Percentiles rank a stretch among this genome's conserved stretches.
Conservation (phyloP, 2,113 vertebrate species). For the Rhegmatorhina hoffmannsi region DNA sequence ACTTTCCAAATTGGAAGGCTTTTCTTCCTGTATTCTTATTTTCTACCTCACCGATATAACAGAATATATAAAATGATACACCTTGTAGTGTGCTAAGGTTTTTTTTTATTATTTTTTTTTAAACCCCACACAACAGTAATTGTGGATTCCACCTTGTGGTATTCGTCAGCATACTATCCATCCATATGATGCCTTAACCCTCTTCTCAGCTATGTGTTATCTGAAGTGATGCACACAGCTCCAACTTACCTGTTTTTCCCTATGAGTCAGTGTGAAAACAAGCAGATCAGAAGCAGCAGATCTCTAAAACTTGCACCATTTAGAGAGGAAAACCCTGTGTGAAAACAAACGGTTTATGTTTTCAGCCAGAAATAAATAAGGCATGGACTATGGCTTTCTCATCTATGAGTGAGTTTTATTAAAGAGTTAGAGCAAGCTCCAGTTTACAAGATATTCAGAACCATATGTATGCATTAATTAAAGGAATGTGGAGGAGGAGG, state of each 20-base stretch:
- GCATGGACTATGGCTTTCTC: conserved; percentile 49
- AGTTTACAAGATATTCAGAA: conserved; percentile 88
- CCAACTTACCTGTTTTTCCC: conserved; percentile 11
- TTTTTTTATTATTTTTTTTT: background rate
- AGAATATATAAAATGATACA: conserved; percentile 45
- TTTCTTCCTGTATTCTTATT: conserved; percentile 54
- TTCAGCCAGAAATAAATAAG: conserved; percentile 59
- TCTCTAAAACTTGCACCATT: conserved; percentile 51
- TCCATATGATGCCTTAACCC: background rate
- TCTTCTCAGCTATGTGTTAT: background rate
- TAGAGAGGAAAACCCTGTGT: conserved; percentile 41
- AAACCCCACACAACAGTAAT: background rate
- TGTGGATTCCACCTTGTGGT: conserved; percentile 9
- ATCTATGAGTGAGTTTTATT: conserved; percentile 80
- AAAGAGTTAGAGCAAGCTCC: conserved; percentile 84
- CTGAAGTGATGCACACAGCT: background rate
- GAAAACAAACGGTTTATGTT: conserved; percentile 43
- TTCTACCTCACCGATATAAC: conserved; percentile 54
- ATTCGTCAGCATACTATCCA: background rate
- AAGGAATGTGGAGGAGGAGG: conserved; percentile 90
- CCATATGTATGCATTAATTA: conserved; percentile 98
- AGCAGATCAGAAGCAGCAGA: conserved; percentile 2
- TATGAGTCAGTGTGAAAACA: background rate
- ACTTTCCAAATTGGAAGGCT: conserved; percentile 21
- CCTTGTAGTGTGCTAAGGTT: background rate